Base-by-base conservation (phyloP, 2,888 invertebrate species). In the Alitta virens region DNA sequence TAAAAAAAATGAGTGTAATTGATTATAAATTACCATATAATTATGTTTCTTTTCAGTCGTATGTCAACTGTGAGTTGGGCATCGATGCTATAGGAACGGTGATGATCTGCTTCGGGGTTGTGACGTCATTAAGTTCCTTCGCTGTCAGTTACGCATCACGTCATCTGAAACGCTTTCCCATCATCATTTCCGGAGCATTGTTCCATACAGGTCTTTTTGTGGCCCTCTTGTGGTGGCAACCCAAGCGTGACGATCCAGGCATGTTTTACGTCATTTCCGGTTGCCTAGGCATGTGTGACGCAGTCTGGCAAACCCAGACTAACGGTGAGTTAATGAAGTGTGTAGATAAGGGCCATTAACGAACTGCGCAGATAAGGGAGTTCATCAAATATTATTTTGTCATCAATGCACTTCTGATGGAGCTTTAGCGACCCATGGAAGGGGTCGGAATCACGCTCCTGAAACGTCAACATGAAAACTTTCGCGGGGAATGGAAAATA, bases 231-330 rank as follows among this genome's bases (percentile, higher is more conserved):
- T 67, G 82, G 57, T 83, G 82, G 83, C 74, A 73, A 21, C 82
- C 82, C 0, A 72, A 67, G 1, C 71, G 74, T 1, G 74, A 74
- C 43, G 82, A 82, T 68, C 73, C 75, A 3, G 76, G 80, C 7
- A 79, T 82, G 65, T 82, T 82, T 71, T 83, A 80, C 69, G 82
- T 83, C 38, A 77, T 82, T 1, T 74, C 82, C 1, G 78, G 76
- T 0, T 81, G 81, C 60, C 75, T 82, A 62, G 82, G 81, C 1
- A 71, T 83, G 9, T 82, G 81, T 68, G 80, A 82, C 60, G 81
- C 82, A 42, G 81, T 83, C n/a, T 83, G 81, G 82, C 81, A 82
- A 61, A 82, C 82, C 0, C 78, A 82, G 64, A 79, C 78, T 1
- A 79, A 79, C 65, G 80, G 83, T 83, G 72, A 77, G 82, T 76